phyloP scores from a whole-genome alignment of 1,140 invertebrate species.

The Euwallacea fornicatus region DNA sequence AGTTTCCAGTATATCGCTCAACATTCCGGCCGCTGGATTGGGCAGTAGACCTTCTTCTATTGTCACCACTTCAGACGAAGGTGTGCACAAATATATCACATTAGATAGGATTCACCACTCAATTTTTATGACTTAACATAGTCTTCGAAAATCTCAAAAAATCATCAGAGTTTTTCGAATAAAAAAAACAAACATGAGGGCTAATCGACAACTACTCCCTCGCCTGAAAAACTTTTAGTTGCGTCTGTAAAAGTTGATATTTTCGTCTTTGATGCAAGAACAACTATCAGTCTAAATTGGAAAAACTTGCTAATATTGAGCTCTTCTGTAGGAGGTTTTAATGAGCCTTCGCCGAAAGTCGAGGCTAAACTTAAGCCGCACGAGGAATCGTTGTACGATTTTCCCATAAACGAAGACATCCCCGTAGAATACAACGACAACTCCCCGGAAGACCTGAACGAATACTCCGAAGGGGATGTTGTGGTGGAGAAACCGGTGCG shows the following conservation, averaged over 20 bases:
- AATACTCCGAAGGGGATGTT: conserved; percentile 33
- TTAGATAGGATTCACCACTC: neutral
- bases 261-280: too few relatives aligned
- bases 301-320: neutral
- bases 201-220: neutral
- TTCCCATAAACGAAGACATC: conserved; percentile 45
- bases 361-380: conserved; percentile 62
- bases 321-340: conserved; percentile 56
- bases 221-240: neutral
- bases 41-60: conserved; percentile 60
- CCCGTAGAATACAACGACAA: conserved; percentile 39
- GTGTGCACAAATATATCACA: conserved; percentile 7
- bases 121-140: neutral
- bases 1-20: conserved; percentile 57
- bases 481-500: conserved; percentile 30
- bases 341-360: conserved; percentile 65
- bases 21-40: conserved; percentile 64
- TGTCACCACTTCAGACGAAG: conserved; percentile 63
- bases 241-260: too few relatives aligned
- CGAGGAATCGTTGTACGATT: conserved; percentile 48
- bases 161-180: neutral
- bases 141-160: neutral
- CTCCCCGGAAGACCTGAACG: conserved; percentile 39
- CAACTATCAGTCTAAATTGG: neutral
- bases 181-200: neutral